Evolutionary conservation across 1,140 invertebrate genomes (phyloP).

Genomic region (Drosophila sp.): DNA sequence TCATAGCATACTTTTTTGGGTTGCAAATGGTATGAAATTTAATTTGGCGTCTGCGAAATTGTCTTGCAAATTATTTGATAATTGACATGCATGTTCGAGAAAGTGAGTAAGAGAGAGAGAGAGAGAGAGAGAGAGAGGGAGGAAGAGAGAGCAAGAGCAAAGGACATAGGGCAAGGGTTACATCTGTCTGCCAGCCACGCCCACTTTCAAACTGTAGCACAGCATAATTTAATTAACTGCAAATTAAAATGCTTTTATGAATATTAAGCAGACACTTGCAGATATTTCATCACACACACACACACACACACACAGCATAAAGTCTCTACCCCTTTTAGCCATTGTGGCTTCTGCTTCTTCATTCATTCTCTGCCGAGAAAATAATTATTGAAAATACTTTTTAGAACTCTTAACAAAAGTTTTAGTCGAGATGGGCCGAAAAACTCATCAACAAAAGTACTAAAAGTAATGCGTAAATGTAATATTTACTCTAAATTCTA

Average conservation of each 20-base stretch:
- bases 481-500: constrained; percentile 8
- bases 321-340: background rate
- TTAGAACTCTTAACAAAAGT: constrained; percentile 10
- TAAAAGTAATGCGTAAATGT: background rate
- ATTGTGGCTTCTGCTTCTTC: background rate
- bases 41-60: constrained; percentile 25
- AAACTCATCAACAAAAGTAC: constrained; percentile 14
- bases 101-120: background rate
- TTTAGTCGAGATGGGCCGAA: constrained; percentile 15
- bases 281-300: constrained; percentile 23
- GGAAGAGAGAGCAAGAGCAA: no score
- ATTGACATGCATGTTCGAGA: constrained; percentile 36
- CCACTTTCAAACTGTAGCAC: constrained; percentile 3
- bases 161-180: constrained; percentile 12
- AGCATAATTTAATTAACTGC: constrained; percentile 69
- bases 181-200: constrained; percentile 22
- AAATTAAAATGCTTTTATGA: constrained; percentile 79
- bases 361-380: background rate
- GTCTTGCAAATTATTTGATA: constrained; percentile 42
- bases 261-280: constrained; percentile 61
- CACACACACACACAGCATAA: background rate
- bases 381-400: constrained; percentile 36
- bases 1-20: background rate
- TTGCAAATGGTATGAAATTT: constrained; percentile 33
- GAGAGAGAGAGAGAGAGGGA: background rate